phyloP scores from a whole-genome alignment of 2,888 invertebrate genomes.

The Melinopterus prodromus region DNA sequence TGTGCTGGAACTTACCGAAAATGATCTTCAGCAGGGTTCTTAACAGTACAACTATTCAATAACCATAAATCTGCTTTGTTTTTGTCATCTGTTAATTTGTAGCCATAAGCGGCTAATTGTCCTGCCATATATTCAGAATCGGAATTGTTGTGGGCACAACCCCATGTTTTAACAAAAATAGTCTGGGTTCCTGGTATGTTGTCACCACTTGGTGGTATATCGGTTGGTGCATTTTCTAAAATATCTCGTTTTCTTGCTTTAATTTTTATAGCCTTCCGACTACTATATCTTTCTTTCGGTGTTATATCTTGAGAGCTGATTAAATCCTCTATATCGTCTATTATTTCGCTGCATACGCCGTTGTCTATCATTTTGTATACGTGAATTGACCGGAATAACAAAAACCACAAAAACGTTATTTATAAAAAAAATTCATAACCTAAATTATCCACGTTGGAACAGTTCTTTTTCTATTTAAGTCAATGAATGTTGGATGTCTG shows the following conservation, averaged over 20 bases:
- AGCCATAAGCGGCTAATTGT: conserved; percentile 87
- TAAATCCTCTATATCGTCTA: conserved; percentile 87
- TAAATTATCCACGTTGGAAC: not conserved
- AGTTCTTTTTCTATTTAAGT: not conserved
- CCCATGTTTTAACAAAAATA: conserved; percentile 94
- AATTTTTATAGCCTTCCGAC: conserved; percentile 74
- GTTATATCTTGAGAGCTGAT: conserved; percentile 82
- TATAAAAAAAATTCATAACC: not conserved
- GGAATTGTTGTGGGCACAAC: conserved; percentile 97
- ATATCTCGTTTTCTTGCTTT: conserved; percentile 65
- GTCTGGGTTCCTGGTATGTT: conserved; percentile 76
- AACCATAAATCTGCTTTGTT: conserved; percentile 90
- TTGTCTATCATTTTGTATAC: conserved; percentile 11
- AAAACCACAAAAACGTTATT: not conserved
- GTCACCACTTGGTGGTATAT: conserved; percentile 42
- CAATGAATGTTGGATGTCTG: not conserved
- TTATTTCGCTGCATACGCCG: conserved; percentile 69
- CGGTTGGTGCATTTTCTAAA: conserved; percentile 31
- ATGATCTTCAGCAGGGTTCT: conserved; percentile 96
- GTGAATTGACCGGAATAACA: no score
- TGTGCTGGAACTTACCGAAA: conserved; percentile 66
- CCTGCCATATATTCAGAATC: conserved; percentile 99
- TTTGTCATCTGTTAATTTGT: conserved; percentile 83
- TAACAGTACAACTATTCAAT: conserved; percentile 97
- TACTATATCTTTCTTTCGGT: conserved; percentile 79